Evolutionary conservation across 2,888 invertebrate species (phyloP).

Genomic region (Odontomyia ornata): DNA sequence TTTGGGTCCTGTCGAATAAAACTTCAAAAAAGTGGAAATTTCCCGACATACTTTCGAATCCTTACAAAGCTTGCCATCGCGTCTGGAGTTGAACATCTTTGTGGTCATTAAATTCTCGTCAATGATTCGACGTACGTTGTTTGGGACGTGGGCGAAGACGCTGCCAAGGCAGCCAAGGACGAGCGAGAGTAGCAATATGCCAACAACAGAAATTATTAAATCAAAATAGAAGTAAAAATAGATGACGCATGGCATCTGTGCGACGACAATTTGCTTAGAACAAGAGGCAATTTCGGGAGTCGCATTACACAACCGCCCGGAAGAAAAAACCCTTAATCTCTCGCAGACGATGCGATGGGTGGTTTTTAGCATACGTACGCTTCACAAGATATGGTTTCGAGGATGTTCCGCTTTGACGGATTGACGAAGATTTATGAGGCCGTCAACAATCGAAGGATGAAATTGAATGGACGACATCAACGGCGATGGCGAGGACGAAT

Average conservation of each 20-base stretch:
- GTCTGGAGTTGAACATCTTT: not conserved
- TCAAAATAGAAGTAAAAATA: slow-evolving; percentile 32
- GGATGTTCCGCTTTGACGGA: slow-evolving; percentile 37
- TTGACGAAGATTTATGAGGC: slow-evolving; percentile 44
- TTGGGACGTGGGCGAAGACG: not conserved
- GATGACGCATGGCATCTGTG: slow-evolving; percentile 41
- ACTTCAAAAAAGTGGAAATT: not conserved
- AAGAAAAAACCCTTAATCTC: slow-evolving; percentile 32
- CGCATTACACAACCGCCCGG: slow-evolving; percentile 12
- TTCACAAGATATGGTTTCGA: slow-evolving; percentile 12
- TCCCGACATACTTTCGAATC: slow-evolving; percentile 3
- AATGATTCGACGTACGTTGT: not conserved
- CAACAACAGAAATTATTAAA: slow-evolving; percentile 24
- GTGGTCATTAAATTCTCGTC: slow-evolving; percentile 40
- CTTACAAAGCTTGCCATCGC: not conserved
- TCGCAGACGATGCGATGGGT: slow-evolving; percentile 13
- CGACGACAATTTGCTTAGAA: slow-evolving; percentile 33
- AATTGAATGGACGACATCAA: slow-evolving; percentile 37
- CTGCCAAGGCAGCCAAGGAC: not conserved
- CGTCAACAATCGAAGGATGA: slow-evolving; percentile 43
- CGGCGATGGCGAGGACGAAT: not conserved
- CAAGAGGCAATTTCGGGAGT: slow-evolving; percentile 30
- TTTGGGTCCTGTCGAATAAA: not conserved
- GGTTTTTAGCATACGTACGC: slow-evolving; percentile 39
- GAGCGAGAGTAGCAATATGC: not conserved